These are phyloP conservation scores for Idaea aversata DNA, from an alignment of 2,888 invertebrate genomes.

Conservation along the genomic window DNA sequence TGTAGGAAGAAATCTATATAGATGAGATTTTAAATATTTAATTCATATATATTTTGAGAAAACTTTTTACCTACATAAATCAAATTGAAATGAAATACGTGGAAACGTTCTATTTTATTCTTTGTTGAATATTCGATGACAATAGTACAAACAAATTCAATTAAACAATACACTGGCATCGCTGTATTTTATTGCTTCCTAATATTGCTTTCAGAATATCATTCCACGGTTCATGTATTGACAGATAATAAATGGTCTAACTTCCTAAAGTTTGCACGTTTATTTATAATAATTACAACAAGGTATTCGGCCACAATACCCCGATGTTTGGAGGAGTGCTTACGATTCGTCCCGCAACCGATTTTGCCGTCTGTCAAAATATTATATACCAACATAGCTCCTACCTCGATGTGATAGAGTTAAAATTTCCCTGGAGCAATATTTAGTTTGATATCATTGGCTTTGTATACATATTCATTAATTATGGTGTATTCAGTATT, in stretches of 20 bases:
- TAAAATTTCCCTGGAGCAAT: slow-evolving; percentile 18
- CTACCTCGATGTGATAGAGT: slow-evolving; percentile 22
- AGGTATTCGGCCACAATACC: slow-evolving; percentile 58
- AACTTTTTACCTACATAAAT: too few species aligned
- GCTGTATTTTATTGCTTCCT: slow-evolving; percentile 15
- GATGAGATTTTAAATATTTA: too few species aligned
- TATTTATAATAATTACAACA: slow-evolving; percentile 63
- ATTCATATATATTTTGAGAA: too few species aligned
- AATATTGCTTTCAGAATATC: slow-evolving; percentile 20
- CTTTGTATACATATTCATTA: slow-evolving; percentile 50
- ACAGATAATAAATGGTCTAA: slow-evolving; percentile 46
- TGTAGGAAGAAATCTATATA: too few species aligned
- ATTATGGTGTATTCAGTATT: slow-evolving; percentile 44
- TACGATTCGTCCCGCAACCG: slow-evolving; percentile 40
- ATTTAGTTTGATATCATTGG: slow-evolving; percentile 36
- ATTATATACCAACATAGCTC: slow-evolving; percentile 22
- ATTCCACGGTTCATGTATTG: slow-evolving; percentile 40
- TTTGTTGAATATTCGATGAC: neutral
- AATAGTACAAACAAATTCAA: neutral
- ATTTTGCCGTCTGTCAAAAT: slow-evolving; percentile 35
- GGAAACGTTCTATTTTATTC: neutral
- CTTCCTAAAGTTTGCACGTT: slow-evolving; percentile 57
- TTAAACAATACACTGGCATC: neutral
- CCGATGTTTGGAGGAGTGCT: slow-evolving; percentile 50
- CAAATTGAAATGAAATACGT: too few species aligned